A percentile compares a stretch with the other conserved stretches of the same genome.
Evolutionary conservation across 2,113 vertebrate genomes (phyloP).

Genomic region (Ardeotis arabs): DNA sequence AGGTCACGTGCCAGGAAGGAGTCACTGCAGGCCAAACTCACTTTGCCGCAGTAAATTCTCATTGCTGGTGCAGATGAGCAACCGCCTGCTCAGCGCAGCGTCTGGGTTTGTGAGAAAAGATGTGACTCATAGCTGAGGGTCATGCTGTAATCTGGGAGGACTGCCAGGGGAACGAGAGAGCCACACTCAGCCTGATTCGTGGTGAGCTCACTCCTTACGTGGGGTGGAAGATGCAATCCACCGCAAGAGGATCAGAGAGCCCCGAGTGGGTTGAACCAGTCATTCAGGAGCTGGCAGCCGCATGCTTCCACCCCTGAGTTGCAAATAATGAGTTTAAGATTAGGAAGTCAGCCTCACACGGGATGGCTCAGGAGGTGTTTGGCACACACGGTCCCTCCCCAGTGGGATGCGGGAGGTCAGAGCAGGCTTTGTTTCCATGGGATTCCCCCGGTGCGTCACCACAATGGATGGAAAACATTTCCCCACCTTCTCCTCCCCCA

Average conservation of each 20-base stretch:
- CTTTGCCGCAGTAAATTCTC: background rate
- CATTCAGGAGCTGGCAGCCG: background rate
- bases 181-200: background rate
- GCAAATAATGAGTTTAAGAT: constrained; percentile 14
- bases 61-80: constrained; percentile 21
- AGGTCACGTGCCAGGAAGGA: background rate
- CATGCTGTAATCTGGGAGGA: constrained; percentile 49
- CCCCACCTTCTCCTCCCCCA: background rate
- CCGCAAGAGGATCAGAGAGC: background rate
- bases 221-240: background rate
- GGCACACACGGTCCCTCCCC: background rate
- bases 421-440: constrained; percentile 7
- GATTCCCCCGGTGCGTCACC: background rate
- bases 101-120: constrained; percentile 50
- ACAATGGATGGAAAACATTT: constrained; percentile 7
- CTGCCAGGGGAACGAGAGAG: constrained; percentile 46
- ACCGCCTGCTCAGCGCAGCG: background rate
- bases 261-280: background rate
- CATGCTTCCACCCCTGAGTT: background rate
- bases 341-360: background rate
- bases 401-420: background rate
- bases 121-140: constrained; percentile 57
- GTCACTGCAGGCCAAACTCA: background rate
- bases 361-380: background rate
- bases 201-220: constrained; percentile 49